Evolutionary conservation across 2,113 vertebrate species (phyloP), one percentile per base, ranked within the genome.

Genomic region (Salvelinus fontinalis): DNA sequence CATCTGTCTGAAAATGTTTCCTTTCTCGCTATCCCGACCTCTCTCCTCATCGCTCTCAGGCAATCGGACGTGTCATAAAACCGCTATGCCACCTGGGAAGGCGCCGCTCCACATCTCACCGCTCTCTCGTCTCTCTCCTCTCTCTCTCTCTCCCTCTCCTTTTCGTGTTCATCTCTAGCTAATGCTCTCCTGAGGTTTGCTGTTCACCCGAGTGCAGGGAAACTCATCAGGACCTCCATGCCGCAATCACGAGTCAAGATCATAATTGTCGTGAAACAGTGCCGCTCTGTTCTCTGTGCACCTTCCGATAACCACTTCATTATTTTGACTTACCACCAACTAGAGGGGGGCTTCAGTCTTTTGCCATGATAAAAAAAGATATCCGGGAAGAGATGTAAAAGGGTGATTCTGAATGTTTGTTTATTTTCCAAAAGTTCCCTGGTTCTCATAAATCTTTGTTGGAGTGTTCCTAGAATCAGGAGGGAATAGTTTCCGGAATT

Each of bases 211-310:
- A 77, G 80, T 84, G 77, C 31, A 69, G 31, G 57, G 44, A 67
- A 48, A 65, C 77, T 81, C 73, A 79, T 82, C 72, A 72, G 51
- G 51, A 54, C 71, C 71, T 82, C 20, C 39, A 44, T 44, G 39
- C 26, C 34, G 60, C 73, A 72, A 70, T 78, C 54, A 74, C 71
- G n/a, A 69, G 71, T 73, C 27, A 0, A 67, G 13, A 57, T 83
- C 66, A 72, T 82, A 78, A 82, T 84, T 76, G 73, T 76, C 29
- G 73, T 82, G 71, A 78, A 81, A 80, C 70, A 22, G 64, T 60
- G 49, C 59, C 34, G 26, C 79, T 67, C 39, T 74, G 62, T 76
- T 83, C 65, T 75, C 29, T 76, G 57, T 71, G 57, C 81, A 49
- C 0, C 60, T 65, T 51, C 70, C 71, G 70, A 82, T 86, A 83